These are phyloP conservation scores for Pogonognathellus flavescens DNA, from an alignment of 1,140 invertebrate species.

Conservation along the genomic window DNA sequence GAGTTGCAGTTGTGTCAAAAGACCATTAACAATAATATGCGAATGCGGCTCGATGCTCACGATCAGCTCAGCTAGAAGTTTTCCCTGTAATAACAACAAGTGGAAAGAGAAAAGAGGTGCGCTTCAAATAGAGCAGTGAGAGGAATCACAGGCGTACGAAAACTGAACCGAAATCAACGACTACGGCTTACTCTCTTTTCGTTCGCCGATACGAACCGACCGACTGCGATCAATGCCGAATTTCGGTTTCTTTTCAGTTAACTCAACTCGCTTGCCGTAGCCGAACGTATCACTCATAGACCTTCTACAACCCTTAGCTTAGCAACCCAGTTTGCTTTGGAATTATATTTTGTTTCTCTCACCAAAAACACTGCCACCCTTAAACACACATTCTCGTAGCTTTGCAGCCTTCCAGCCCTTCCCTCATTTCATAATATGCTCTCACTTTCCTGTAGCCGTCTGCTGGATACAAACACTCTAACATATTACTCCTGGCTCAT, in stretches of 20 bases:
- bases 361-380: not conserved
- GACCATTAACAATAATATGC: constrained; percentile 39
- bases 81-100: constrained; percentile 58
- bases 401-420: constrained; percentile 10
- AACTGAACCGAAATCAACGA: constrained; percentile 64
- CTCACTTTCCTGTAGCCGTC: not conserved
- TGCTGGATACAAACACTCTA: too few species aligned
- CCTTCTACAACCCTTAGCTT: constrained; percentile 13
- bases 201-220: constrained; percentile 29
- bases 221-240: constrained; percentile 21
- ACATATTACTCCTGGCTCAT: too few species aligned
- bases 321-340: constrained; percentile 8
- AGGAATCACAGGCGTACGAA: constrained; percentile 62
- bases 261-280: constrained; percentile 2
- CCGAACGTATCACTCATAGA: constrained; percentile 17
- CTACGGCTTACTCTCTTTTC: constrained; percentile 54
- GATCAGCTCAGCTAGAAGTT: constrained; percentile 27
- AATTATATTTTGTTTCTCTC: constrained; percentile 35
- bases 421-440: not conserved
- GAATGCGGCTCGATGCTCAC: constrained; percentile 42
- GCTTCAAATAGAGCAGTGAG: constrained; percentile 57
- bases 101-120: constrained; percentile 57
- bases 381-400: constrained; percentile 21
- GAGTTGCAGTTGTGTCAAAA: constrained; percentile 17
- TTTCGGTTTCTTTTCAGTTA: not conserved